Conservation (phyloP, 2,113 vertebrate species). For the Callaeas wilsoni region DNA sequence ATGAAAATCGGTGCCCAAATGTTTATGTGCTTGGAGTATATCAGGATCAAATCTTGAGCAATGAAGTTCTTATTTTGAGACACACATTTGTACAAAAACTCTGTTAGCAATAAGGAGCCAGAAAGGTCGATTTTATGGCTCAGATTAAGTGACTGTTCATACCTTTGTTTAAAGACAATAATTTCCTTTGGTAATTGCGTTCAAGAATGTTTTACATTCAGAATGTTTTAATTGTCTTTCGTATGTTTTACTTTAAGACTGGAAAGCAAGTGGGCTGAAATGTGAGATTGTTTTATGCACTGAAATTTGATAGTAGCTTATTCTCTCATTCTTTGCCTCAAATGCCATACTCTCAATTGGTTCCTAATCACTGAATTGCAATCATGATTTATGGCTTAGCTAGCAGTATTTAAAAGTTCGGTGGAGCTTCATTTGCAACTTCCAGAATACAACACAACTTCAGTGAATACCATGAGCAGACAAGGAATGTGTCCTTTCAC, state of each 20-base stretch:
- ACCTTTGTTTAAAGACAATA: background rate
- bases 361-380: slow-evolving; percentile 16
- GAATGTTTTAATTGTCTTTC: slow-evolving; percentile 10
- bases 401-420: background rate
- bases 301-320: slow-evolving; percentile 7
- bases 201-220: slow-evolving; percentile 20
- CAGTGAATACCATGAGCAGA: background rate
- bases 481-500: background rate
- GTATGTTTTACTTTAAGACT: background rate
- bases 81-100: background rate
- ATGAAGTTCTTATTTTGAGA: background rate
- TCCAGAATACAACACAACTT: background rate
- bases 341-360: background rate
- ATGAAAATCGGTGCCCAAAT: background rate
- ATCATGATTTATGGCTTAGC: background rate
- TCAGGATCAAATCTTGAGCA: background rate
- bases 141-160: background rate
- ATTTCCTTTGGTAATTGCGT: background rate
- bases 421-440: background rate
- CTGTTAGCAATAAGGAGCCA: background rate
- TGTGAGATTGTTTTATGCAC: background rate
- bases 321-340: background rate
- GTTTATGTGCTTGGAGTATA: background rate
- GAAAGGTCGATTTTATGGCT: background rate
- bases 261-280: background rate